phyloP scores from a whole-genome alignment of 30 jellyfish, hydroid and myxozoan species.

The Sanderia malayensis region DNA sequence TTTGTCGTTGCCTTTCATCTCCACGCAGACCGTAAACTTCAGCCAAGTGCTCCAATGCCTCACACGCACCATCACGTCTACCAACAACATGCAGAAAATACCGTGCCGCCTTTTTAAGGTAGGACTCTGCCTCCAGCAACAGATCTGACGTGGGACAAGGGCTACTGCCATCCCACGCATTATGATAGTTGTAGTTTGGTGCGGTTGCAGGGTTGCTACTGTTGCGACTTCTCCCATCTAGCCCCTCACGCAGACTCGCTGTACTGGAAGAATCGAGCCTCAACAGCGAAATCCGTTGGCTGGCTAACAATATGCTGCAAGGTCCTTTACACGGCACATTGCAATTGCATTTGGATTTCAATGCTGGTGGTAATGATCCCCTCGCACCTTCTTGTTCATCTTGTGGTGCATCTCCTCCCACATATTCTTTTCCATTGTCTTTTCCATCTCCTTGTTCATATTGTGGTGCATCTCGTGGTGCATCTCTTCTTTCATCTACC shows the following conservation, averaged over 20 bases:
- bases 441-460: too few relatives aligned
- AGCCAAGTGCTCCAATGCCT: not conserved
- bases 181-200: not conserved
- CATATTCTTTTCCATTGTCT: too few relatives aligned
- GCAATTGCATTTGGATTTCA: not conserved
- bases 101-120: constrained; percentile 30
- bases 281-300: not conserved
- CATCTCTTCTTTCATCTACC: not conserved
- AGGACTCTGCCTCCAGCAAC: constrained; percentile 1
- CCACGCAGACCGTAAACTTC: constrained; percentile 31
- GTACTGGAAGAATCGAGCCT: constrained; percentile 18
- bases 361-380: not conserved
- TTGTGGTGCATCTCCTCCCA: not conserved
- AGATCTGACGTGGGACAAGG: not conserved
- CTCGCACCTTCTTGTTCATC: not conserved
- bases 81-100: constrained; percentile 29
- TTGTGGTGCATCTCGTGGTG: not conserved
- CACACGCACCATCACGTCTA: constrained; percentile 26
- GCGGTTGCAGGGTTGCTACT: not conserved
- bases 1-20: constrained; percentile 2
- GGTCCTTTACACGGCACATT: not conserved
- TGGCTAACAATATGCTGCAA: not conserved
- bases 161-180: not conserved
- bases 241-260: constrained; percentile 14
- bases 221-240: not conserved